phyloP scores from a whole-genome alignment of 2,888 invertebrate species.

The Athalia rosae region DNA sequence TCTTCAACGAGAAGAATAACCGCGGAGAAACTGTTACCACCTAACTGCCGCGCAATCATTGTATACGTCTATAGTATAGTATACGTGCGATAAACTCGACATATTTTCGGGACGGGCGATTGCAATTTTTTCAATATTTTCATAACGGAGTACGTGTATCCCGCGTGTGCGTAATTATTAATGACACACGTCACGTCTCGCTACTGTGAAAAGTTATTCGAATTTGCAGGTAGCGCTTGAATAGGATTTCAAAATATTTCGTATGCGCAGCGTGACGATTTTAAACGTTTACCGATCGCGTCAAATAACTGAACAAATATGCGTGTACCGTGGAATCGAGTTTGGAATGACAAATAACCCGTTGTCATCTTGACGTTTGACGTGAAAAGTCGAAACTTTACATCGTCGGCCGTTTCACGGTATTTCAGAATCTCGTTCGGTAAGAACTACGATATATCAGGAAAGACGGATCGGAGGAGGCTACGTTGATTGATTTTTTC shows the following conservation, averaged over 20 bases:
- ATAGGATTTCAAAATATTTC: conserved; percentile 13
- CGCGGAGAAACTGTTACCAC: not conserved
- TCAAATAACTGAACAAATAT: not conserved
- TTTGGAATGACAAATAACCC: conserved; percentile 8
- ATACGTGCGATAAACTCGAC: not conserved
- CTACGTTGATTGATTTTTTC: conserved; percentile 12
- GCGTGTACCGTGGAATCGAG: not conserved
- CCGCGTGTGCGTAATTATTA: no score
- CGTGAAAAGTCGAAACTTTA: conserved; percentile 1
- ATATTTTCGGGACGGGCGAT: no score
- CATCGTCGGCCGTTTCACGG: not conserved
- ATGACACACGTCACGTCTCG: no score
- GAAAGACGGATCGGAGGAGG: not conserved
- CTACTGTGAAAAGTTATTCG: not conserved
- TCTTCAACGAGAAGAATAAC: not conserved
- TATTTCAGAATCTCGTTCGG: no score
- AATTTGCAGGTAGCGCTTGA: not conserved
- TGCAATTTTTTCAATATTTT: no score
- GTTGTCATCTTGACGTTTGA: not conserved
- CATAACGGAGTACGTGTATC: no score
- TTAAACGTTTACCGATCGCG: conserved; percentile 10
- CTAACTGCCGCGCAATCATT: not conserved
- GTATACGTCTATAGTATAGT: no score
- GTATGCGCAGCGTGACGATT: conserved; percentile 16
- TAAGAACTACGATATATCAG: no score